Base-by-base conservation (phyloP, 1,140 invertebrate genomes). In the Drosophila lacteicornis region DNA sequence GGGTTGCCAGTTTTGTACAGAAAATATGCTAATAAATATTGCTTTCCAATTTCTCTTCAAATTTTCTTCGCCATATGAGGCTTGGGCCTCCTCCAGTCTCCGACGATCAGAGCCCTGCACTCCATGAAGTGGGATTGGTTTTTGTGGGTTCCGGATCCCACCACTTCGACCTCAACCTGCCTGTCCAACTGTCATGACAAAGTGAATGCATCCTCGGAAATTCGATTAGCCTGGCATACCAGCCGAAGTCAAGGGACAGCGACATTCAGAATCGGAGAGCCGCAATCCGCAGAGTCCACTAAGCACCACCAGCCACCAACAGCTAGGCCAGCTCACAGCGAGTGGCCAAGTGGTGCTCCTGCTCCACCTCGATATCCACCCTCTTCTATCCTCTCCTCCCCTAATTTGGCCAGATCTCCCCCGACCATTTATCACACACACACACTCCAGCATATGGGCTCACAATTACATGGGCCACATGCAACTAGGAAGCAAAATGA, bases 401-500 rank as follows among this genome's bases (percentile, higher is more conserved):
- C 38, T 19, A 30, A 13, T 17, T 12, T 6, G 22, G 27, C 17
- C 0, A 67, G 62, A 69, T 69, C 51, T 59, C 61, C 66, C 69
- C 66, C 69, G 33, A 27, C 67, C 53, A 73, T 71, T 71, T 69
- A 67, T 53, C 75, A 53, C 58, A 63, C 68, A 60, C 62, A 60
- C 58, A 56, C 62, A 60, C 70, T 55, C 22, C 66, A 77, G 67
- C 57, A 71, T 74, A 73, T 73, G 67, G 56, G 38, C 68, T 60
- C 66, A 88, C 83, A 78, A 77, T 80, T 87, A 82, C 77, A 79
- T 79, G 63, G 42, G 63, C 63, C 70, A 73, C 75, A 73, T 80
- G 83, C 80, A 90, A 85, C 85, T 88, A 88, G 85, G 85, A 88
- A 88, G 85, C 85, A 90, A 88, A 88, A 71, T 90, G 85, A 88